Percentiles rank a stretch among this genome's conserved stretches.
These are phyloP conservation scores for Corynorhinus townsendii DNA, from an alignment of 2,113 vertebrate species.

Conservation along the genomic window DNA sequence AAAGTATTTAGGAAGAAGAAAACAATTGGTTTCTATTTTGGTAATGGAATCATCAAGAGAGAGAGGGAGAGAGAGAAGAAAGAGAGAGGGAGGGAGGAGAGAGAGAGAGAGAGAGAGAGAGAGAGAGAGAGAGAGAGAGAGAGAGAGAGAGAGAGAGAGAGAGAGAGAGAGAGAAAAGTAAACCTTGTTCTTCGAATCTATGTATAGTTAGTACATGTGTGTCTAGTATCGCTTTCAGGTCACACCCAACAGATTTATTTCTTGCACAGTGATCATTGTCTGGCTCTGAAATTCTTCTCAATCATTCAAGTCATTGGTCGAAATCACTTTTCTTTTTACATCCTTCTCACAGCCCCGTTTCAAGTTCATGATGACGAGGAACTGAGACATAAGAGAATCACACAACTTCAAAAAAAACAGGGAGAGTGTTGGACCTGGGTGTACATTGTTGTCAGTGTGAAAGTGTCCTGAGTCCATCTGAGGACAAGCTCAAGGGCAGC, in stretches of 20 bases:
- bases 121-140: no score
- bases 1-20: conserved; percentile 11
- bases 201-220: not conserved
- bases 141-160: not conserved
- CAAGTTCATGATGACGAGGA: not conserved
- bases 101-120: not conserved
- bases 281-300: conserved; percentile 1
- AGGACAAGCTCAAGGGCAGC: no score
- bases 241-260: not conserved
- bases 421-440: not conserved
- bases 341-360: not conserved
- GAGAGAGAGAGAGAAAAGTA: not conserved
- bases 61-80: not conserved
- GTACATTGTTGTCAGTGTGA: no score
- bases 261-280: not conserved
- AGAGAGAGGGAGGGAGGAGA: no score
- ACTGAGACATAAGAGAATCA: not conserved
- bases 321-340: not conserved
- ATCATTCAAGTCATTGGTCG: not conserved
- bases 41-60: not conserved
- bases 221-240: not conserved
- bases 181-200: not conserved
- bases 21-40: conserved; percentile 39
- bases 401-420: not conserved
- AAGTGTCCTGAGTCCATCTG: not conserved